Conservation (phyloP, 2,797 vertebrate genomes). For the Ispidina lecontei region DNA sequence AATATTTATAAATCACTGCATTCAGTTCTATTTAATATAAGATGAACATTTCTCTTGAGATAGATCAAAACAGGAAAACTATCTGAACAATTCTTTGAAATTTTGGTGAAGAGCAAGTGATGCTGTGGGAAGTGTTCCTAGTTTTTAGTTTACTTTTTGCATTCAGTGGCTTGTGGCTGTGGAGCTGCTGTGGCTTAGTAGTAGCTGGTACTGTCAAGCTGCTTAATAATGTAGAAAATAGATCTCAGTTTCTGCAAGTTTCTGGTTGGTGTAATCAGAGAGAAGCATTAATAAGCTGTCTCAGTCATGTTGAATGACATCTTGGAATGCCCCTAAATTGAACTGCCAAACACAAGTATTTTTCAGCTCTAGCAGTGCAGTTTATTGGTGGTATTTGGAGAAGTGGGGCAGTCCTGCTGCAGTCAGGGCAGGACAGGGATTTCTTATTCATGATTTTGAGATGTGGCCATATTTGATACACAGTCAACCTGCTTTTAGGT, state of each 20-base stretch:
- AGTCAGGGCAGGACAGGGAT: not conserved
- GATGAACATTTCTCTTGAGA: not conserved
- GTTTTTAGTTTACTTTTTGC: not conserved
- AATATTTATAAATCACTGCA: not conserved
- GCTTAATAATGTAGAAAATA: not conserved
- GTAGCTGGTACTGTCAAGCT: not conserved
- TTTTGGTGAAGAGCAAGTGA: not conserved
- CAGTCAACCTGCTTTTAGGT: not conserved
- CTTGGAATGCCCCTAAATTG: not conserved
- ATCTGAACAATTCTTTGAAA: conserved; percentile 21
- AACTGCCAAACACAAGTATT: not conserved
- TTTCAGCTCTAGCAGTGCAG: not conserved
- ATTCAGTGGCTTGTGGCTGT: not conserved
- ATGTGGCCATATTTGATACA: not conserved
- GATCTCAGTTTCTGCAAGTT: not conserved
- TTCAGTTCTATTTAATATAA: not conserved
- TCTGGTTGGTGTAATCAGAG: not conserved
- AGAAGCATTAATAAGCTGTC: not conserved
- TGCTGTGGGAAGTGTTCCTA: conserved; percentile 4
- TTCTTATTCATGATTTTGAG: not conserved
- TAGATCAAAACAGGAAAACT: not conserved
- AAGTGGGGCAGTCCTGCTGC: not conserved
- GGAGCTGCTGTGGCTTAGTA: not conserved
- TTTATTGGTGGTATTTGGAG: not conserved
- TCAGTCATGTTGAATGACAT: not conserved